phyloP scores from a whole-genome alignment of 92 coral and sea anemone genomes.

The Heliopora coerulea region DNA sequence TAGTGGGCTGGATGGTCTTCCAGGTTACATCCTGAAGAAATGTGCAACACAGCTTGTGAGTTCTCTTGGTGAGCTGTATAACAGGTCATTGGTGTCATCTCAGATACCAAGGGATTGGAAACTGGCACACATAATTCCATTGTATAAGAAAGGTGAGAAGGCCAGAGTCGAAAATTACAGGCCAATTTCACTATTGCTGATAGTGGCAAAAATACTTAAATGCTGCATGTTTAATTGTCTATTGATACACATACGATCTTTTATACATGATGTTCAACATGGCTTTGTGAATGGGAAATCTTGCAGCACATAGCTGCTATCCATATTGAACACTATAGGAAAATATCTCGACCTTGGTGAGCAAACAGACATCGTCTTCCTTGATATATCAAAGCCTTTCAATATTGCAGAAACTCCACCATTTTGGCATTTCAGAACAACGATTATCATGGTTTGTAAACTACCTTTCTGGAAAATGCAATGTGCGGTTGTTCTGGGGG shows the following conservation, averaged over 20 bases:
- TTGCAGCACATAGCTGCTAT: not conserved
- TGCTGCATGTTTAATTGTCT: not conserved
- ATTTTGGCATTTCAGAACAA: too few species aligned
- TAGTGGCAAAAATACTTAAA: not conserved
- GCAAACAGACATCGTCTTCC: not conserved
- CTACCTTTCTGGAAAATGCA: too few species aligned
- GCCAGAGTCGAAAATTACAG: not conserved
- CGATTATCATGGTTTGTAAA: too few species aligned
- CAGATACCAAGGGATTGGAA: not conserved
- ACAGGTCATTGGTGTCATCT: not conserved
- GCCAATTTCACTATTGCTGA: not conserved
- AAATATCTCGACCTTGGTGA: not conserved
- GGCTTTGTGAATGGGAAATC: conserved; percentile 1
- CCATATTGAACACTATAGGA: not conserved
- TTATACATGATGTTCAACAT: not conserved
- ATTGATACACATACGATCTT: not conserved
- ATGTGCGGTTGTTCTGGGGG: too few species aligned
- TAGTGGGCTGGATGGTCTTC: not conserved
- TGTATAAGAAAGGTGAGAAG: conserved; percentile 1
- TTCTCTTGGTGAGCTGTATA: not conserved
- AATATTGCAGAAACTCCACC: not conserved
- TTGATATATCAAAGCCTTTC: not conserved
- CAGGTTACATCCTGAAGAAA: not conserved
- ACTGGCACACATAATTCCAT: conserved; percentile 3
- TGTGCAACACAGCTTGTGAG: not conserved